These are phyloP conservation scores for Caenorhabditis auriculariae DNA, from an alignment of 2,888 invertebrate genomes.

Conservation along the genomic window DNA sequence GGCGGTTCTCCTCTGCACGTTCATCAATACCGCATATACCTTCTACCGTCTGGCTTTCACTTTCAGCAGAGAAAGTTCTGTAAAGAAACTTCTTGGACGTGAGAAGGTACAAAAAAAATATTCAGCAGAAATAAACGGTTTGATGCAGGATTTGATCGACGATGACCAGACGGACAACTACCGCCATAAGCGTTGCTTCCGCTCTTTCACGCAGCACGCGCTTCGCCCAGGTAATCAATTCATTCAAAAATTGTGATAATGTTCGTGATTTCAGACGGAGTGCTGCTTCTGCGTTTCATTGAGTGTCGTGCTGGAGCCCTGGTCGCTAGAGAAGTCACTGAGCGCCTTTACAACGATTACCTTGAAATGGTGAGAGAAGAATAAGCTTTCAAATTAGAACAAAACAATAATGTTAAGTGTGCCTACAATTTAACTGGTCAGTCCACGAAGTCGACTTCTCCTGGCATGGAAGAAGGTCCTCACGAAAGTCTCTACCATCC, in stretches of 20 bases:
- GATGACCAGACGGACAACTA: constrained; percentile 8
- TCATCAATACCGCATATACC: constrained; percentile 66
- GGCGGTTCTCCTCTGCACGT: constrained; percentile 65
- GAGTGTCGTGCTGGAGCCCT: constrained; percentile 63
- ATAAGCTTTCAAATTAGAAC: too few species aligned
- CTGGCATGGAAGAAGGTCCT: constrained; percentile 41
- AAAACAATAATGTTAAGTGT: too few species aligned
- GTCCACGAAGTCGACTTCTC: constrained; percentile 54
- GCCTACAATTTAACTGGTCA: constrained; percentile 7
- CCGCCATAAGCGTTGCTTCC: constrained; percentile 18
- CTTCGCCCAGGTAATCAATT: constrained; percentile 47
- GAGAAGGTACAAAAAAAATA: constrained; percentile 17
- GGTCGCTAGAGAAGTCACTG: constrained; percentile 57
- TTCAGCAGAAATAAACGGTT: too few species aligned
- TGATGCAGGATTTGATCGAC: too few species aligned
- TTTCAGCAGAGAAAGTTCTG: constrained; percentile 26
- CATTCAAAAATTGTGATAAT: background rate
- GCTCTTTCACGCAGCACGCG: constrained; percentile 44
- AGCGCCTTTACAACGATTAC: constrained; percentile 52
- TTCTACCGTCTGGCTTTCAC: constrained; percentile 55
- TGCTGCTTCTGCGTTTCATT: constrained; percentile 61
- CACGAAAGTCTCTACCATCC: constrained; percentile 41
- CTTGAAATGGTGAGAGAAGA: constrained; percentile 30
- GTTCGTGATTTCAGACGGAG: constrained; percentile 48
- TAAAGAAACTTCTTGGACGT: constrained; percentile 11